Evolutionary conservation across 2,113 vertebrate species (phyloP).

Genomic region (Ploceus nigricollis): DNA sequence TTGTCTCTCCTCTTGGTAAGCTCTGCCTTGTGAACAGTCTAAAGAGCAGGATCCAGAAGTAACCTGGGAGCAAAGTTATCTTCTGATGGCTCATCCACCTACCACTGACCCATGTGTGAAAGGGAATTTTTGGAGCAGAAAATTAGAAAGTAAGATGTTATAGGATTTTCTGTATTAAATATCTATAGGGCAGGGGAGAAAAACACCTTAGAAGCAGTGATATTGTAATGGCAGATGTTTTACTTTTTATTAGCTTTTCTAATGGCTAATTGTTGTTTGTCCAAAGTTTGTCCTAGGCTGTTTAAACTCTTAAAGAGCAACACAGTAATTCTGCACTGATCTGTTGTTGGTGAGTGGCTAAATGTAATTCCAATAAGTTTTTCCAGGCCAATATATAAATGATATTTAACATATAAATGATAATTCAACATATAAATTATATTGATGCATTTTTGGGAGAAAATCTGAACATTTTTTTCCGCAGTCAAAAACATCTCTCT

Average conservation of each 20-base stretch:
- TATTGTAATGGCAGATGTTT: background rate
- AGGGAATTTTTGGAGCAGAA: background rate
- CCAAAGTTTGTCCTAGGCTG: background rate
- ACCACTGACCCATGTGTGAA: background rate
- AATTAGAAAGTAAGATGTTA: background rate
- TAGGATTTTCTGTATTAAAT: background rate
- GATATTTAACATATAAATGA: no score
- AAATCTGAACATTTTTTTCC: background rate
- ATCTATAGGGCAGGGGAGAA: background rate
- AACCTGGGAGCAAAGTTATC: background rate
- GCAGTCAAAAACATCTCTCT: background rate
- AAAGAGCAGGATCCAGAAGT: background rate
- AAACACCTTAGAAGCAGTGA: background rate
- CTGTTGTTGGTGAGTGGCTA: background rate
- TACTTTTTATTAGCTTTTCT: background rate
- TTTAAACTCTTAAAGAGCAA: background rate
- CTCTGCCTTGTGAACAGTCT: background rate
- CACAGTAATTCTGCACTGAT: background rate
- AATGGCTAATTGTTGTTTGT: background rate
- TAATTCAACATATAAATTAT: no score
- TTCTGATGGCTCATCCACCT: background rate
- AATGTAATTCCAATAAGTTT: background rate
- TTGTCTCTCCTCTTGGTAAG: background rate
- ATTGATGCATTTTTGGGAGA: background rate
- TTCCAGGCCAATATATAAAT: background rate